A percentile compares a stretch with the other conserved stretches of the same genome.
Conservation (phyloP, 2,888 invertebrate species). For the Drosophila fungiperda region DNA sequence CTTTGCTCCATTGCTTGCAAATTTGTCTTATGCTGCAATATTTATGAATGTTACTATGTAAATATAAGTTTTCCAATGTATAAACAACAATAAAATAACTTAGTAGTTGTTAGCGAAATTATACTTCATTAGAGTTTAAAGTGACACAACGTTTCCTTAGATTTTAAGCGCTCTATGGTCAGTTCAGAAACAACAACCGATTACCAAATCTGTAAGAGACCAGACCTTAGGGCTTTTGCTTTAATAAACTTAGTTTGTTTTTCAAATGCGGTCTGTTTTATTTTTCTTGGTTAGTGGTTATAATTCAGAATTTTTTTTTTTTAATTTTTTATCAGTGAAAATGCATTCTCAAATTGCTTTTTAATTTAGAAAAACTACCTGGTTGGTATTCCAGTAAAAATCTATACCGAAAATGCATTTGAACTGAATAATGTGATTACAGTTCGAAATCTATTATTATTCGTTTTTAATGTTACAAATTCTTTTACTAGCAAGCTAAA, state of each 20-base stretch:
- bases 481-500: not conserved
- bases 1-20: conserved; percentile 52
- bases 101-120: conserved; percentile 6
- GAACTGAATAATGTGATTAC: not conserved
- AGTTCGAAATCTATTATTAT: not conserved
- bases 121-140: conserved; percentile 2
- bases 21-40: conserved; percentile 67
- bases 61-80: conserved; percentile 36
- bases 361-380: not conserved
- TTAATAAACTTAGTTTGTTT: conserved; percentile 47
- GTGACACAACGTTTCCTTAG: conserved; percentile 25
- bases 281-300: not conserved
- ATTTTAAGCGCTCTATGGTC: conserved; percentile 34
- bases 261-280: conserved; percentile 2
- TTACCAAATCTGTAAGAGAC: conserved; percentile 30
- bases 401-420: not conserved
- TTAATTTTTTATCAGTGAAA: not conserved
- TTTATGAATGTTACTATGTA: conserved; percentile 62
- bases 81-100: conserved; percentile 9
- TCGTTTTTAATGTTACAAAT: not conserved
- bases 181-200: conserved; percentile 26
- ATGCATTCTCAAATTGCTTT: not conserved
- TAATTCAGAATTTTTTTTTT: not conserved
- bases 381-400: not conserved
- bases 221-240: conserved; percentile 26